Base-by-base conservation (phyloP, 2,113 vertebrate species). In the Conger conger region DNA sequence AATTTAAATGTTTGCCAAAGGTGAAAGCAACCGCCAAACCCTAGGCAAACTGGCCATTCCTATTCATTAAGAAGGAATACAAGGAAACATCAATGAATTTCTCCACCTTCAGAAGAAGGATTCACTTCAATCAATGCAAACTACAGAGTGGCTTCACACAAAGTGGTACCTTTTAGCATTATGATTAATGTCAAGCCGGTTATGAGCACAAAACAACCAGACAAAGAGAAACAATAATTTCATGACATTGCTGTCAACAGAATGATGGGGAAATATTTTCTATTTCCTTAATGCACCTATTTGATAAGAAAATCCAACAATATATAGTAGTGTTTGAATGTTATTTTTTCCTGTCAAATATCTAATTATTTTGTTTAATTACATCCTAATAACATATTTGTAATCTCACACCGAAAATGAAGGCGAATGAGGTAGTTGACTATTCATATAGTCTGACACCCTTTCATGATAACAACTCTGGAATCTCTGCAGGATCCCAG, bases 111-210 rank as follows among this genome's bases (percentile, higher is more conserved):
- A 83, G 18, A 83, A 83, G 86, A 89, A 88, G 81, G 88, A 87
- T 42, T 42, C 40, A 42, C 79, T 90, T 89, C 84, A 89, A 84
- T 91, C 88, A 91, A 85, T 85, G 86, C 81, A 50, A 86, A 60
- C 84, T 81, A 88, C 36, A 53, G 87, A 88, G 82, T 17, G 45
- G 86, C 53, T 88, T 90, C 20, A 11, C 7, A 27, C 8, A 33
- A 38, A 53, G 83, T 27, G 86, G 81, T 86, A 82, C 80, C 88
- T 88, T 68, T 91, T 91, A 89, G 89, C 91, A 92, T 92, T 91
- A 91, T 89, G 92, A 92, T 92, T 86, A 90, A 88, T 89, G 81
- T 83, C 82, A 86, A 89, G 86, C 86, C 85, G 86, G 84, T 33
- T 77, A 30, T 27, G 57, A 84, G 17, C 5, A 36, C 17, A 76